These are phyloP conservation scores for Chrysodeixis includens DNA, from an alignment of 2,888 invertebrate species.

Conservation along the genomic window DNA sequence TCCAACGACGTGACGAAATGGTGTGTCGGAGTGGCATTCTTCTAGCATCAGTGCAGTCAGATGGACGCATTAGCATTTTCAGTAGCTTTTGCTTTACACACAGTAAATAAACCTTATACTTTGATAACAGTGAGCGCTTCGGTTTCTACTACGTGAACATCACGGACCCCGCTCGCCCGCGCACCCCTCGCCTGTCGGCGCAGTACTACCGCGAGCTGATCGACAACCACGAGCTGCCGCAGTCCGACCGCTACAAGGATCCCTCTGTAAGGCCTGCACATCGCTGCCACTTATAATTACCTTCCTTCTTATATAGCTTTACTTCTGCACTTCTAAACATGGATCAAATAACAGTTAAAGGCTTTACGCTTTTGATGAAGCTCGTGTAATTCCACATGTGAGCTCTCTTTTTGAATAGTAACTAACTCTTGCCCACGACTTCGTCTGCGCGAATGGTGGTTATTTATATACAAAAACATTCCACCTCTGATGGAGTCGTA, in stretches of 20 bases:
- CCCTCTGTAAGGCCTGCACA: constrained; percentile 72
- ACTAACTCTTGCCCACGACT: too few species aligned
- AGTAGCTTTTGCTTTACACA: constrained; percentile 5
- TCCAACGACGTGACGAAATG: too few species aligned
- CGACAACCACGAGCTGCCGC: constrained; percentile 81
- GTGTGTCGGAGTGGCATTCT: too few species aligned
- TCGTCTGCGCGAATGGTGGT: too few species aligned
- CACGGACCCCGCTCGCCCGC: constrained; percentile 88
- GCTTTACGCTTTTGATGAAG: not conserved
- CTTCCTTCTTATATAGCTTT: not conserved
- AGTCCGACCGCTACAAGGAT: constrained; percentile 78
- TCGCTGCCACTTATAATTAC: constrained; percentile 9
- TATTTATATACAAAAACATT: too few species aligned
- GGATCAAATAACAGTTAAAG: not conserved
- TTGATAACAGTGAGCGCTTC: constrained; percentile 90
- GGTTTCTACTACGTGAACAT: constrained; percentile 93
- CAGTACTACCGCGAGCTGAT: constrained; percentile 89
- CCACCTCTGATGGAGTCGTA: too few species aligned
- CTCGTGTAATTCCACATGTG: too few species aligned
- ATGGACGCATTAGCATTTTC: too few species aligned
- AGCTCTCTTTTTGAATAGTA: too few species aligned
- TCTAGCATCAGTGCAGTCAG: too few species aligned
- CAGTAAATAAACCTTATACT: constrained; percentile 2
- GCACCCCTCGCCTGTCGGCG: constrained; percentile 91
- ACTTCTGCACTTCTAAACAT: not conserved